Base-by-base conservation (phyloP, 2,888 invertebrate species). In the Pseudococcus jackbeardsleyi region DNA sequence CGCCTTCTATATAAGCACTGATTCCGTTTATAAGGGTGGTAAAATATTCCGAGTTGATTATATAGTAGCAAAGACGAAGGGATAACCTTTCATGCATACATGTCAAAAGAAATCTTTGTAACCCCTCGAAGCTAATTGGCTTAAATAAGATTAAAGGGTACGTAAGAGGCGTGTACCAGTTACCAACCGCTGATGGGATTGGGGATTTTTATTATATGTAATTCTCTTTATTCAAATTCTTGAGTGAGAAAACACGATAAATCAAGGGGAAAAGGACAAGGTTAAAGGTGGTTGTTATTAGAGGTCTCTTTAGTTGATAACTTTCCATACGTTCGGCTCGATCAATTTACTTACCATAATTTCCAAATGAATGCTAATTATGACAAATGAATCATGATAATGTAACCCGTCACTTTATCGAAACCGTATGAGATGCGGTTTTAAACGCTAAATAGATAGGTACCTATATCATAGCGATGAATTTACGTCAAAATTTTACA, bases 141-240 rank as follows among this genome's bases (percentile, higher is more conserved):
- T 68, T 68, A 68, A 68, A 86, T 68, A 68, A 86, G 86, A 86
- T 86, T 86, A 86, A 86, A 86, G 86, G 86, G 86, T 39, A 86
- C 64, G 86, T 86, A 42, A 86, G 64, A 86, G 86, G 86, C 86
- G 86, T 86, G 33, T 86, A 86, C 86, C 46, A 86, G 59, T 68
- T 86, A 86, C 68, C 26, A n/a, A 64, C 64, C 46, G 33, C 64
- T 22, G 86, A 59, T 64, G 72, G 86, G 86, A 68, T 86, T 86
- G 86, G 86, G 86, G 22, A 86, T 86, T 86, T 68, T 68, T 59
- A 68, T 86, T 86, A 68, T 86, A 64, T 64, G 64, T 64, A 82
- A 82, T 82, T 46, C 39, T 19, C 79, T 82, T 82, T 82, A 82
- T 82, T 82, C 33, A 82, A 82, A 82, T 82, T 82, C 79, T 82